Conservation (phyloP, 2,797 vertebrate species). For the Hyperoplus immaculatus region DNA sequence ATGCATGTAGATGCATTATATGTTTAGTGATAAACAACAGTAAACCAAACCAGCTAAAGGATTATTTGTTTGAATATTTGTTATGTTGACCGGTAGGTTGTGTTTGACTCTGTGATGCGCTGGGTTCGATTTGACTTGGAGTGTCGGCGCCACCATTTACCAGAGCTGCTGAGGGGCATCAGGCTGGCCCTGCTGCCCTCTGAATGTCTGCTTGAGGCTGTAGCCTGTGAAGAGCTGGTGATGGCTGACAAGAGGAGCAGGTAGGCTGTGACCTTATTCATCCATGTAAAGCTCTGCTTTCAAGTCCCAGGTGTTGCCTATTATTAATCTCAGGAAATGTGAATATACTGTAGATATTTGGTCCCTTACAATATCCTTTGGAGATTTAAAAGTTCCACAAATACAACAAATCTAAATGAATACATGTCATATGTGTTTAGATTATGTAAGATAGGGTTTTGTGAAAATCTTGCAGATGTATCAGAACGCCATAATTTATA, state of each 20-base stretch:
- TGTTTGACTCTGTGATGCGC: constrained; percentile 91
- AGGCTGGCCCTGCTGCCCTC: constrained; percentile 93
- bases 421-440: too few species aligned
- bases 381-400: too few species aligned
- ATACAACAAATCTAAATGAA: too few species aligned
- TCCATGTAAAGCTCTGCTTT: too few species aligned
- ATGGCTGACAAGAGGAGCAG: constrained; percentile 89
- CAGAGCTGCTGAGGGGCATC: constrained; percentile 90
- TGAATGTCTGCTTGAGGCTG: constrained; percentile 90
- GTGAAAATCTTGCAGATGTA: too few species aligned
- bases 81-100: constrained; percentile 73
- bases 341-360: too few species aligned
- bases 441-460: too few species aligned
- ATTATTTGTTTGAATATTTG: background rate
- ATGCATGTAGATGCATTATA: background rate
- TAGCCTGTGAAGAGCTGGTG: constrained; percentile 91
- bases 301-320: too few species aligned
- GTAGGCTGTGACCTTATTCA: constrained; percentile 49
- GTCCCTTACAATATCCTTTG: too few species aligned
- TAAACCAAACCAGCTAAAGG: background rate
- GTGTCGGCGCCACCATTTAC: constrained; percentile 86
- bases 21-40: background rate
- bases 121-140: constrained; percentile 92
- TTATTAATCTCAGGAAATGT: too few species aligned
- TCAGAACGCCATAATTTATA: too few species aligned